These are phyloP conservation scores for Polydrusus cervinus DNA, from an alignment of 2,888 invertebrate genomes.

Conservation along the genomic window DNA sequence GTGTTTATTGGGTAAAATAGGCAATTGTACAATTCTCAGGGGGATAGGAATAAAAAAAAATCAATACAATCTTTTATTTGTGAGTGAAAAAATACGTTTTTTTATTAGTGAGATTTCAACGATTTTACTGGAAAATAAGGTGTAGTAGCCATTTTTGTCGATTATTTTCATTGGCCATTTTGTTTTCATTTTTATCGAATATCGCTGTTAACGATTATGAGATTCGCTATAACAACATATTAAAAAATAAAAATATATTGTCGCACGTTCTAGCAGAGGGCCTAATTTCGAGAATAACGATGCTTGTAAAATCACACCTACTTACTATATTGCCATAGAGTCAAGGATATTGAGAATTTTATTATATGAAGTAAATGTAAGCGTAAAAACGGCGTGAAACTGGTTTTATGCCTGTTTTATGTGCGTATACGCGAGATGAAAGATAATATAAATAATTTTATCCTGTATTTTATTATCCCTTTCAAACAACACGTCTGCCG, in stretches of 20 bases:
- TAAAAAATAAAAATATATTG: constrained; percentile 2
- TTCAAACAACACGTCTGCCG: background rate
- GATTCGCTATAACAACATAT: background rate
- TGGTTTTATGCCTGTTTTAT: constrained; percentile 4
- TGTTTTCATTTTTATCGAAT: no score
- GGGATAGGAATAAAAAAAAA: no score
- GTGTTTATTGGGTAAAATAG: no score
- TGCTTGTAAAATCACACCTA: constrained; percentile 7
- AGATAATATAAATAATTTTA: constrained; percentile 18
- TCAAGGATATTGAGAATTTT: constrained; percentile 9
- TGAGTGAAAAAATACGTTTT: no score
- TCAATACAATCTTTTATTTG: no score
- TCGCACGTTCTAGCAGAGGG: background rate
- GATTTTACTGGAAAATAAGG: no score
- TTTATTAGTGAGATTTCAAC: no score
- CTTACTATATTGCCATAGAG: background rate
- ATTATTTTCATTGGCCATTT: no score
- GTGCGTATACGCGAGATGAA: constrained; percentile 14
- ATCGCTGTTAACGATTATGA: no score
- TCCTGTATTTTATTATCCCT: background rate
- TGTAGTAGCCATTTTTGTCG: no score
- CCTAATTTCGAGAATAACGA: background rate
- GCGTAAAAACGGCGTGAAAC: constrained; percentile 4
- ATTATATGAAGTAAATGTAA: constrained; percentile 9
- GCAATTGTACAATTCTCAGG: no score